Conservation (phyloP, 2,113 vertebrate species). For the Corythaeola cristata region DNA sequence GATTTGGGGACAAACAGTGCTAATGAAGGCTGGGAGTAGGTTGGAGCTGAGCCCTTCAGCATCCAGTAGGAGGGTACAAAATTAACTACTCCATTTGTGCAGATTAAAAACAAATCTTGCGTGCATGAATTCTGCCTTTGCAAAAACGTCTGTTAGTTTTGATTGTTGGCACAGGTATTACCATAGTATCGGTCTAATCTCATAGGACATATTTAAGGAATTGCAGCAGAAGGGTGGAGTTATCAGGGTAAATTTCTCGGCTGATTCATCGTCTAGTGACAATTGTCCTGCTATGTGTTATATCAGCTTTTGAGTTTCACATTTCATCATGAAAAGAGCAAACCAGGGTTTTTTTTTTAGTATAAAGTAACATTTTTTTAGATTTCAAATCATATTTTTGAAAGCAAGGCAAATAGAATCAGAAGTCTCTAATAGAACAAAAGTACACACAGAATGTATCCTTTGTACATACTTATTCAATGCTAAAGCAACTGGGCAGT, state of each 20-base stretch:
- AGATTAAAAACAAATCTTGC: background rate
- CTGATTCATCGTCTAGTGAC: background rate
- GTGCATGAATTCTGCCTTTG: background rate
- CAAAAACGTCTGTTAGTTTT: background rate
- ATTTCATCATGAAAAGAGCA: background rate
- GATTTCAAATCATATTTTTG: background rate
- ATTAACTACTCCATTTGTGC: conserved; percentile 5
- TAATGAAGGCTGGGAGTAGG: background rate
- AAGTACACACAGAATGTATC: background rate
- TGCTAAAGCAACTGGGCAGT: background rate
- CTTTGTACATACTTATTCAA: background rate
- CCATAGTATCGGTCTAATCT: background rate
- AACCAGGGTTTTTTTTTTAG: background rate
- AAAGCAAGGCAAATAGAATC: background rate
- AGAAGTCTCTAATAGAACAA: background rate
- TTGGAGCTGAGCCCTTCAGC: background rate
- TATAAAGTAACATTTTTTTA: background rate
- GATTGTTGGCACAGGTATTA: background rate
- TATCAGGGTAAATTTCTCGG: conserved; percentile 1
- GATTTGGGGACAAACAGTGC: background rate
- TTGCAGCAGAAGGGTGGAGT: conserved; percentile 18
- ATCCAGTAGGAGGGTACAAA: conserved; percentile 9
- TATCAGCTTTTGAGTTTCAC: background rate
- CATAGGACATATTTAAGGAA: background rate
- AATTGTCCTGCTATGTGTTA: background rate